phyloP scores from a whole-genome alignment of 2,888 invertebrate genomes.

The Hydrotaea cyrtoneurina region DNA sequence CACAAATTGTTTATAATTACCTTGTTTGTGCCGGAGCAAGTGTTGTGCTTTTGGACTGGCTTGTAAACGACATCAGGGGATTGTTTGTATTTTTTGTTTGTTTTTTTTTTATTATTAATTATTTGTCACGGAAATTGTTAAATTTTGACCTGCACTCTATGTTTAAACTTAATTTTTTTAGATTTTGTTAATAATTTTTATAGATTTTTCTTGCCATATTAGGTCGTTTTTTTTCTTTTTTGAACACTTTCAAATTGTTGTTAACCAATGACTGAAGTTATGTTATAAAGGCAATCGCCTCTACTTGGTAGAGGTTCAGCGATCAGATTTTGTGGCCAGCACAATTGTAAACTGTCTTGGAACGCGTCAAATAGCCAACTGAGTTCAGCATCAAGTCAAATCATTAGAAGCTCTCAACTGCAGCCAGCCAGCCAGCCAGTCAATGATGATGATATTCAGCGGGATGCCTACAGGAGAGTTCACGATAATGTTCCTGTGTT shows the following conservation, averaged over 20 bases:
- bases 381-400: slow-evolving; percentile 69
- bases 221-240: neutral
- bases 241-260: neutral
- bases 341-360: slow-evolving; percentile 78
- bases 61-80: neutral
- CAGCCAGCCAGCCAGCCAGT: slow-evolving; percentile 54
- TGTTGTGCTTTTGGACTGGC: neutral
- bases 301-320: neutral
- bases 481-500: slow-evolving; percentile 46
- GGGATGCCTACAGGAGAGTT: slow-evolving; percentile 62
- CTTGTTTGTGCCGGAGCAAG: neutral
- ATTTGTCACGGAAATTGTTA: neutral
- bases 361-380: slow-evolving; percentile 81
- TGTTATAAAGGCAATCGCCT: neutral
- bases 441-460: slow-evolving; percentile 54
- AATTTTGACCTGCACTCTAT: neutral
- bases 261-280: slow-evolving; percentile 49
- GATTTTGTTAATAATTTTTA: slow-evolving; percentile 1
- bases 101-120: neutral
- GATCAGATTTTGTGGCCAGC: neutral
- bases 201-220: neutral
- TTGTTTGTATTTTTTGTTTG: neutral
- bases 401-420: slow-evolving; percentile 66
- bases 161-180: neutral
- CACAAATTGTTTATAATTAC: slow-evolving; percentile 35